Evolutionary conservation across 2,797 vertebrate species (phyloP), one percentile per base, ranked within the genome.

Genomic region (Pangasius mekongensis): DNA sequence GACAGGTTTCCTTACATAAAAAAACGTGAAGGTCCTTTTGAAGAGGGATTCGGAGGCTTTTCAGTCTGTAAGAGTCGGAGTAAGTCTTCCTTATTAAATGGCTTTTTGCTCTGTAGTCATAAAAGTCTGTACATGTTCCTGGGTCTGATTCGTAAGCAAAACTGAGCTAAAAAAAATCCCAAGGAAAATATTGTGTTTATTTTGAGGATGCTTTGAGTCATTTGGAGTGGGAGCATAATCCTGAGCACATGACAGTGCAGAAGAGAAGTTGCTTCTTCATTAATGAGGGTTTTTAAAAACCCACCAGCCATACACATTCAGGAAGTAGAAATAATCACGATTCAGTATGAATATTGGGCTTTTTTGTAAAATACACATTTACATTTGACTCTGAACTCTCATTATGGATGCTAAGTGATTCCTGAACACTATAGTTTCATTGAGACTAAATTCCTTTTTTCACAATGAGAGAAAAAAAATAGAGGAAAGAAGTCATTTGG

Each of bases 211-310:
- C 71, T 73, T 67, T 58, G 84, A 60, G 33, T 74, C 84, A 94
- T 89, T 78, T 24, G 83, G 92, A 93, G 93, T 92, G 91, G 92
- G 93, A 91, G 91, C 80, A 89, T 93, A 94, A 94, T 93, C 91
- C 91, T 81, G 16, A 92, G 76, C 89, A 92, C 93, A 92, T 92
- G 93, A 94, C 87, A 89, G 85, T 47, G 64, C 85, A 91, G 88
- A 85, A 89, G 85, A 89, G 90, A 90, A 92, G 90, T 89, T 88
- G 85, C 36, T 67, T 54, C 58, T 66, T 78, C 13, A 64, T 66
- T 86, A 85, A n/a, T 74, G 22, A n/a, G 66, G 10, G 5, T n/a
- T 85, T 84, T 27, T 18, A 52, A 33, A 74, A 49, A n/a, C 4
- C 33, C 5, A 76, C 16, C 30, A 58, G 30, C 10, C 30, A 56